Evolutionary conservation across 2,113 vertebrate species (phyloP).

Genomic region (Corvus cornix): DNA sequence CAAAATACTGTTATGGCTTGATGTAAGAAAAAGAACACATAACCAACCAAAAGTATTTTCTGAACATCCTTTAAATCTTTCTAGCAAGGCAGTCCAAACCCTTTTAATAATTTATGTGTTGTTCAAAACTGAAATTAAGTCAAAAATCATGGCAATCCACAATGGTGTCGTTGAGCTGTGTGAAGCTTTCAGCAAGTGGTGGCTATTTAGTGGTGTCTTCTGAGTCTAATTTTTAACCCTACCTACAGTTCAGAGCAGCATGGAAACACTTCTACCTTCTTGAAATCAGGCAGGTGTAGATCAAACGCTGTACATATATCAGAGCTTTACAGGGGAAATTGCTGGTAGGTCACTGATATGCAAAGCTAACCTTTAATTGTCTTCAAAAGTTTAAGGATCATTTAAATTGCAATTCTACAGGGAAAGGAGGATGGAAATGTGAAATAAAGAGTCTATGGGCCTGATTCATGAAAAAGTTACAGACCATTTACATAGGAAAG

Average conservation of each 20-base stretch:
- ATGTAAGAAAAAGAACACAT: not conserved
- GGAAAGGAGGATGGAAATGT: not conserved
- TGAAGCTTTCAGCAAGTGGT: not conserved
- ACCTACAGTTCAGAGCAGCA: not conserved
- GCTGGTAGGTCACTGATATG: conserved; percentile 35
- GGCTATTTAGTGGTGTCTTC: not conserved
- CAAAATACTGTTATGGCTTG: not conserved
- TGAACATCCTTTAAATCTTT: conserved; percentile 19
- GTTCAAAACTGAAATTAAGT: conserved; percentile 14
- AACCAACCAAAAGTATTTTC: conserved; percentile 19
- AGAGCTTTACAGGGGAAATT: conserved; percentile 16
- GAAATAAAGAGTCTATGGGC: conserved; percentile 32
- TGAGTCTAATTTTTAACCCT: not conserved
- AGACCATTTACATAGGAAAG: conserved; percentile 62
- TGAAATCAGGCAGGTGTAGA: conserved; percentile 16
- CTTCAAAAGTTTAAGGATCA: conserved; percentile 58
- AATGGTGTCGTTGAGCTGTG: not conserved
- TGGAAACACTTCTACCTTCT: not conserved
- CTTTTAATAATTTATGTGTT: not conserved
- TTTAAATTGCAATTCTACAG: conserved; percentile 60
- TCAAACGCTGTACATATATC: conserved; percentile 20
- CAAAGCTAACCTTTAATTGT: conserved; percentile 58
- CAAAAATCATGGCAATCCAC: not conserved
- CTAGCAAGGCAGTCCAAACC: not conserved
- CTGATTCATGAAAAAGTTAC: conserved; percentile 52